These are phyloP conservation scores for Geotrypetes seraphini DNA, from an alignment of 2,797 vertebrate species.

Conservation along the genomic window DNA sequence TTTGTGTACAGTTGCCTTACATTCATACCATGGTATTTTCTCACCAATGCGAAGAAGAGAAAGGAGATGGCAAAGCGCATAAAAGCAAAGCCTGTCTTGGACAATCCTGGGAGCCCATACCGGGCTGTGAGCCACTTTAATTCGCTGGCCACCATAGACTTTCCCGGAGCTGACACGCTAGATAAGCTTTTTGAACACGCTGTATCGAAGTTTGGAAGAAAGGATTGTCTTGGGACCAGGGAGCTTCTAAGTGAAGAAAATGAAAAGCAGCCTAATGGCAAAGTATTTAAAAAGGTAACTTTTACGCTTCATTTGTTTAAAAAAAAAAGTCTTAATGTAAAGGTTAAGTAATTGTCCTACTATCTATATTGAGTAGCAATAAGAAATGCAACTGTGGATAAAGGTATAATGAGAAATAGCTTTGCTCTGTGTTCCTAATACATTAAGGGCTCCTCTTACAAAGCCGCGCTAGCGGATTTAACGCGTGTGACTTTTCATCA, in stretches of 20 bases:
- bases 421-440: no score
- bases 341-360: slow-evolving; percentile 1
- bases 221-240: slow-evolving; percentile 77
- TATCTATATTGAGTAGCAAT: no score
- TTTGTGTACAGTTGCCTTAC: slow-evolving; percentile 85
- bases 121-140: slow-evolving; percentile 78
- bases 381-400: no score
- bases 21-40: slow-evolving; percentile 95
- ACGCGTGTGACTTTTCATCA: no score
- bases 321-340: no score
- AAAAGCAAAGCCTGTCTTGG: slow-evolving; percentile 76
- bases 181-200: slow-evolving; percentile 86
- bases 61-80: slow-evolving; percentile 68
- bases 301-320: no score
- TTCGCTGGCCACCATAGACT: slow-evolving; percentile 75
- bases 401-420: no score
- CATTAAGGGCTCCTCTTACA: no score
- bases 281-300: slow-evolving; percentile 95
- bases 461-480: no score
- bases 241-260: slow-evolving; percentile 85
- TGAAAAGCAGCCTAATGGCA: slow-evolving; percentile 86
- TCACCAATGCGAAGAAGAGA: slow-evolving; percentile 76
- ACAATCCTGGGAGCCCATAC: slow-evolving; percentile 76
- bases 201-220: slow-evolving; percentile 65
- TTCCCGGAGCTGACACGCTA: slow-evolving; percentile 79